Conservation (phyloP, 2,888 invertebrate genomes). For the Noctua janthina region DNA sequence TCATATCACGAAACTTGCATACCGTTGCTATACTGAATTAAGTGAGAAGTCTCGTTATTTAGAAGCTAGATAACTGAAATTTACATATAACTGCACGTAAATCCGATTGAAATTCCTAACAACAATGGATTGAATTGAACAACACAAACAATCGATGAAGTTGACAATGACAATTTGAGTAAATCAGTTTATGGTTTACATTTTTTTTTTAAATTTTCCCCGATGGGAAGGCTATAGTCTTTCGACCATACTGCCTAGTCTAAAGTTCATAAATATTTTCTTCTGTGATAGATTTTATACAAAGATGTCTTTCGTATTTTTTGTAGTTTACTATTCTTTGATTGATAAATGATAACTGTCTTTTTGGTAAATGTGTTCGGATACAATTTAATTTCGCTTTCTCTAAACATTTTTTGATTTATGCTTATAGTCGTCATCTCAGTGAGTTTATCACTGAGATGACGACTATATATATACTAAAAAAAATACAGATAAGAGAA, state of each 20-base stretch:
- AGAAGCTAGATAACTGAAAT: background rate
- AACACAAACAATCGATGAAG: conserved; percentile 37
- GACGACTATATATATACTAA: background rate
- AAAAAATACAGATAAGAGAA: background rate
- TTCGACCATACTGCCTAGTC: too few species aligned
- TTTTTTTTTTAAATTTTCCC: too few species aligned
- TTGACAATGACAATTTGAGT: conserved; percentile 10
- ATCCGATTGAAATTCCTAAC: background rate
- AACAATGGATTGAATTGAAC: conserved; percentile 3
- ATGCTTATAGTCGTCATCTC: background rate
- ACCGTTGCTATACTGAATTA: conserved; percentile 32
- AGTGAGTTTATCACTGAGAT: too few species aligned
- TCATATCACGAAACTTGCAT: conserved; percentile 84
- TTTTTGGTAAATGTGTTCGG: conserved; percentile 10
- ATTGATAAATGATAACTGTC: background rate
- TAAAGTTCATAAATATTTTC: too few species aligned
- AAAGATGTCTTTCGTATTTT: too few species aligned
- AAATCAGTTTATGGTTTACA: too few species aligned
- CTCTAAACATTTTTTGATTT: background rate
- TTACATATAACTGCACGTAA: background rate
- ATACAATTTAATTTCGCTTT: background rate
- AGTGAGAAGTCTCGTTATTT: background rate
- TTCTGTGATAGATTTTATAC: too few species aligned
- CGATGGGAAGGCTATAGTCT: too few species aligned
- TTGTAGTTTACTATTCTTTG: too few species aligned